These are phyloP conservation scores for Amaurobius ferox DNA, from an alignment of 2,888 invertebrate species.

Conservation along the genomic window DNA sequence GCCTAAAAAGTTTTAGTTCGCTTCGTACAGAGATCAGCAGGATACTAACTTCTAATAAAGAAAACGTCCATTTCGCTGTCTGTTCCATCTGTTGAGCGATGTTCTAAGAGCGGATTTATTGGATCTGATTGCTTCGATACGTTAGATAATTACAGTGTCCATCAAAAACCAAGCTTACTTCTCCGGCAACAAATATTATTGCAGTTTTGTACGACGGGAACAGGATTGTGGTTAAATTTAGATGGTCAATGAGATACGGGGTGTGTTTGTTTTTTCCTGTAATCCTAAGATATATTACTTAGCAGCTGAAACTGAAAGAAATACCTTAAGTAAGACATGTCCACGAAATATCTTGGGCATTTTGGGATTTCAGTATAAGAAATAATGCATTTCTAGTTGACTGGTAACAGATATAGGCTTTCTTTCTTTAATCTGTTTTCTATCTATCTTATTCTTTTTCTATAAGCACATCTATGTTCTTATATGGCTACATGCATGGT, in stretches of 20 bases:
- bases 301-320: too few species aligned
- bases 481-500: too few species aligned
- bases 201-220: background rate
- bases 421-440: too few species aligned
- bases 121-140: slow-evolving; percentile 68
- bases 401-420: too few species aligned
- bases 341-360: too few species aligned
- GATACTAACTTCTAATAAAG: slow-evolving; percentile 65
- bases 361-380: too few species aligned
- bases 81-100: slow-evolving; percentile 56
- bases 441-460: too few species aligned
- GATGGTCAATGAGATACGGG: background rate
- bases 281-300: too few species aligned
- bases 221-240: background rate
- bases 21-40: background rate
- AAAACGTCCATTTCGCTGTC: slow-evolving; percentile 53
- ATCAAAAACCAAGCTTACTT: slow-evolving; percentile 56
- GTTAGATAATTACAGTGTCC: slow-evolving; percentile 72
- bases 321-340: too few species aligned
- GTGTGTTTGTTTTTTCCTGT: background rate
- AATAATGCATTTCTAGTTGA: too few species aligned
- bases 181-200: background rate
- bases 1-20: background rate
- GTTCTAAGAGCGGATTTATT: slow-evolving; percentile 24
- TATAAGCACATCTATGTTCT: too few species aligned